A percentile compares a stretch with the other conserved stretches of the same genome.
Evolutionary conservation across 2,113 vertebrate genomes (phyloP).

Genomic region (Gasterosteus nipponicus): DNA sequence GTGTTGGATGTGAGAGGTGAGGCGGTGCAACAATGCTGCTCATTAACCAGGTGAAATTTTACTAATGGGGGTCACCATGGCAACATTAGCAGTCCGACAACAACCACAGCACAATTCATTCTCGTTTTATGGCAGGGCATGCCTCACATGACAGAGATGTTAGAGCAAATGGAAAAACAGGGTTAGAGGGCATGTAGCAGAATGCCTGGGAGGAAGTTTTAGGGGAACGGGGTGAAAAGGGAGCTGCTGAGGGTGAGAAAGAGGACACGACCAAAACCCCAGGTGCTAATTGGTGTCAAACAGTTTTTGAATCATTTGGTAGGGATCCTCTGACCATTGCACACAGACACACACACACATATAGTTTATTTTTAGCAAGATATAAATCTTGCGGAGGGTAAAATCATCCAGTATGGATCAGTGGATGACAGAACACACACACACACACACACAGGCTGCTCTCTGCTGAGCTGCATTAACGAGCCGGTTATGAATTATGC

Average conservation of each 20-base stretch:
- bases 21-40: constrained; percentile 20
- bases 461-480: constrained; percentile 66
- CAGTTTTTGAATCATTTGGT: constrained; percentile 71
- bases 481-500: constrained; percentile 73
- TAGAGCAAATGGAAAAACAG: constrained; percentile 16
- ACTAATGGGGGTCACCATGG: constrained; percentile 40
- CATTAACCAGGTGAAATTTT: constrained; percentile 59
- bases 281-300: constrained; percentile 78
- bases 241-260: constrained; percentile 43
- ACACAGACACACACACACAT: constrained; percentile 27
- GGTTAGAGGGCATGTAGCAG: constrained; percentile 1
- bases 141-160: constrained; percentile 20
- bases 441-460: constrained; percentile 26
- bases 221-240: constrained; percentile 26
- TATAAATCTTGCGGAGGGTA: constrained; percentile 56
- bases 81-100: constrained; percentile 36
- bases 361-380: constrained; percentile 53
- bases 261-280: constrained; percentile 54
- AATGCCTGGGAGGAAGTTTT: constrained; percentile 31
- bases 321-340: constrained; percentile 55
- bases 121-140: constrained; percentile 24
- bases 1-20: constrained; percentile 42
- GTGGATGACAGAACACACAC: constrained; percentile 48
- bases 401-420: constrained; percentile 74
- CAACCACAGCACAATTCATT: constrained; percentile 18